A percentile compares a stretch with the other conserved stretches of the same genome.
Conservation (phyloP, 2,888 invertebrate genomes). For the Perizoma affinitatum region DNA sequence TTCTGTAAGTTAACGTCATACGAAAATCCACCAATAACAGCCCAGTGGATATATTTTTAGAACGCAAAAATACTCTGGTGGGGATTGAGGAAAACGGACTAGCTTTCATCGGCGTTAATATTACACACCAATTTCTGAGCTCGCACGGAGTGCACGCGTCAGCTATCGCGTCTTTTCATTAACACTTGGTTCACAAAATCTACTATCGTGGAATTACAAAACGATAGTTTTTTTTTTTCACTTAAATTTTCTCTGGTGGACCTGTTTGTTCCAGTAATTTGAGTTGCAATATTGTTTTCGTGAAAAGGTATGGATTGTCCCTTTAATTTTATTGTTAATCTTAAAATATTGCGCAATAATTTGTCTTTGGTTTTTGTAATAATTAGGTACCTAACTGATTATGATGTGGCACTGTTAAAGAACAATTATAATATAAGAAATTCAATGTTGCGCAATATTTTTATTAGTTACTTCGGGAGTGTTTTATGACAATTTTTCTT, state of each 20-base stretch:
- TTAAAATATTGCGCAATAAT: constrained; percentile 22
- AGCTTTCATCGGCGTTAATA: constrained; percentile 48
- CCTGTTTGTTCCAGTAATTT: constrained; percentile 43
- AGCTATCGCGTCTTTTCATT: constrained; percentile 25
- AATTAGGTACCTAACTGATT: constrained; percentile 2
- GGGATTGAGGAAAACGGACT: constrained; percentile 74
- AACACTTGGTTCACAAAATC: constrained; percentile 11
- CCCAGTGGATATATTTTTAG: constrained; percentile 71
- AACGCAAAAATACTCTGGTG: constrained; percentile 59
- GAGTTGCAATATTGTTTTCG: constrained; percentile 59
- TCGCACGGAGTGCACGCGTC: constrained; percentile 58
- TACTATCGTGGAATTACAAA: constrained; percentile 19
- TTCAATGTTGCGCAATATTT: constrained; percentile 17
- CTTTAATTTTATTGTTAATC: neutral
- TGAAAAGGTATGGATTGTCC: constrained; percentile 56
- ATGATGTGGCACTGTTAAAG: constrained; percentile 3
- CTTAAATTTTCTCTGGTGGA: constrained; percentile 44
- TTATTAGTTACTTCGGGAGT: neutral
- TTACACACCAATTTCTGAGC: constrained; percentile 77
- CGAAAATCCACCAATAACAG: constrained; percentile 56
- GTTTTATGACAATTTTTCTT: neutral
- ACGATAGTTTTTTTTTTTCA: constrained; percentile 36
- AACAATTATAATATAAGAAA: neutral
- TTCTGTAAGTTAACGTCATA: constrained; percentile 67
- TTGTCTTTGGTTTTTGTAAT: constrained; percentile 11